Evolutionary conservation across 2,113 vertebrate species (phyloP), one percentile per base, ranked within the genome.

Genomic region (Eretmochelys imbricata): DNA sequence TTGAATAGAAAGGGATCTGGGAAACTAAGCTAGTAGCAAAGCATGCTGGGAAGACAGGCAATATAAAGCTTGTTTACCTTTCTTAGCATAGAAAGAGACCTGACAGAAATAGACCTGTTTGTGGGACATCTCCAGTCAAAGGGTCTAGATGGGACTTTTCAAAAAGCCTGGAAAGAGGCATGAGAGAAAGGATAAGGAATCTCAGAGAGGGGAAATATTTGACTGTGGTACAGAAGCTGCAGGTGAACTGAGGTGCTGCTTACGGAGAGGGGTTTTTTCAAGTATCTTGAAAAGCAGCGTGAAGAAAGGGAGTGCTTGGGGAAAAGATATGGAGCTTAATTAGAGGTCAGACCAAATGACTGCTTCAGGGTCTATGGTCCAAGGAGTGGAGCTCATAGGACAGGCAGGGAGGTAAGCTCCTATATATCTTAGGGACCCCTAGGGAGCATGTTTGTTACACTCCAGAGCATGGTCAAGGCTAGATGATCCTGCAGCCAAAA

Each of bases 221-320:
- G 38, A 81, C 55, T 85, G 4, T 3, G 25, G 20, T 9, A 1
- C 2, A 54, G 9, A 87, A 0, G 38, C 54, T 89, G n/a, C 79
- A 76, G 17, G 3, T n/a, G 4, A 94, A 42, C 2, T 76, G 27
- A n/a, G 6, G 5, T 6, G 1, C 1, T 80, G 2, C n/a, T 50
- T 62, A 46, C 1, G 57, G 48, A 55, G 0, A 29, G 5, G 5
- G 29, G 1, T 25, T 87, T 62, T 90, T 46, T 86, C 54, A 9
- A 51, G 2, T 49, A 65, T 48, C 8, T 62, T 35, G 29, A 89
- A 85, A 3, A 75, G 2, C 3, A 9, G 7, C n/a, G 9, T 11
- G 31, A 54, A 49, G 0, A 0, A 13, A 53, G 51, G 51, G 51
- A 20, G 51, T 53, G 1, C 0, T 3, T 72, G 7, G 1, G 35